Evolutionary conservation across 2,888 invertebrate genomes (phyloP).

Genomic region (Eupithecia abbreviata): DNA sequence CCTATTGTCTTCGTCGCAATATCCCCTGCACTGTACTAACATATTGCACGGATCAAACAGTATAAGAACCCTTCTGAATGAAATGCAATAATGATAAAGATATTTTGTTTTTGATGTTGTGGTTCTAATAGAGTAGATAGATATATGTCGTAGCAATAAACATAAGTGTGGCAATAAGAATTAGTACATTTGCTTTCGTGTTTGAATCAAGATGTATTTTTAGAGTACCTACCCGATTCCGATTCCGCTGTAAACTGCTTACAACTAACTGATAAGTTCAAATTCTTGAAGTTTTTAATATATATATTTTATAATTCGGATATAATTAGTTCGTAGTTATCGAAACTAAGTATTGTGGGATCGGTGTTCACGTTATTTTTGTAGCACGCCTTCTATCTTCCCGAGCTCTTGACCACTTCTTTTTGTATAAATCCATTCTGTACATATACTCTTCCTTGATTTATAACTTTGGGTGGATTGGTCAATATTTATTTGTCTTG

Average conservation of each 20-base stretch:
- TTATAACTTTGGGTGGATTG: neutral
- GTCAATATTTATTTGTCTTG: conserved; percentile 1
- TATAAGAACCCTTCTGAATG: conserved; percentile 63
- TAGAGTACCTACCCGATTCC: conserved; percentile 56
- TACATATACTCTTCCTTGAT: conserved; percentile 15
- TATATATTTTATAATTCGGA: conserved; percentile 76
- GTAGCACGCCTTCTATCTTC: conserved; percentile 38
- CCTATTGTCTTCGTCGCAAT: conserved; percentile 53
- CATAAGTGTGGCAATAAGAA: conserved; percentile 81
- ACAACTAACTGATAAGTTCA: conserved; percentile 69
- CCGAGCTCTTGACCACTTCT: conserved; percentile 20
- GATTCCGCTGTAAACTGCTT: conserved; percentile 79
- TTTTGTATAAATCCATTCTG: conserved; percentile 18
- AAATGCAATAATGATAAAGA: conserved; percentile 77
- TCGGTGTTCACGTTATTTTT: conserved; percentile 48
- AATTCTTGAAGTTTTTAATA: conserved; percentile 75
- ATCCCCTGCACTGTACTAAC: conserved; percentile 66
- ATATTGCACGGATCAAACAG: conserved; percentile 55
- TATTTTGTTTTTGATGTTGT: conserved; percentile 80
- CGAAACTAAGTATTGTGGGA: conserved; percentile 57
- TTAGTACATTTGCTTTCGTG: conserved; percentile 80
- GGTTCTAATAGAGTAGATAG: conserved; percentile 73
- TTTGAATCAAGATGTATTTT: conserved; percentile 63
- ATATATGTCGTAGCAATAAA: conserved; percentile 82
- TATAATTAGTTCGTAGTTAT: conserved; percentile 69